Evolutionary conservation across 2,113 vertebrate genomes (phyloP).

Genomic region (Muntiacus reevesi): DNA sequence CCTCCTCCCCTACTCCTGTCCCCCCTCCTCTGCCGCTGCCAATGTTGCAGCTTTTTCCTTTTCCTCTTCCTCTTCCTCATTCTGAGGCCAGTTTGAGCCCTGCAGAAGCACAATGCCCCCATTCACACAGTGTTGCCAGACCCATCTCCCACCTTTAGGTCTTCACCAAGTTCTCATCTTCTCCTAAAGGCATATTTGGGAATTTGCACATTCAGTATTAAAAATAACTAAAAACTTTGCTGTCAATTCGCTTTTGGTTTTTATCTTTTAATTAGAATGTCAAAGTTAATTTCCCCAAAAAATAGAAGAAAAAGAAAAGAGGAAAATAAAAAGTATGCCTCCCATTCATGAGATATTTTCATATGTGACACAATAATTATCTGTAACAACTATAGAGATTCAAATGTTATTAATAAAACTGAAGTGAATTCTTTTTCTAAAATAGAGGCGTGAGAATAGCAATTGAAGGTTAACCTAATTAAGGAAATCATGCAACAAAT

Average conservation of each 20-base stretch:
- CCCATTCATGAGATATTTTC: not conserved
- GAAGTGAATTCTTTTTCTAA: not conserved
- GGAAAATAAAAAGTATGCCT: not conserved
- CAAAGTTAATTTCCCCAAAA: not conserved
- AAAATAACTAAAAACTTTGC: not conserved
- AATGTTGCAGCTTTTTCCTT: not conserved
- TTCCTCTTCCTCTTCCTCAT: not conserved
- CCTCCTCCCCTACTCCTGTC: not conserved
- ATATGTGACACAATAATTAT: not conserved
- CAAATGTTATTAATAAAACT: not conserved
- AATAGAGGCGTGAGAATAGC: not conserved
- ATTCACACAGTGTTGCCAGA: not conserved
- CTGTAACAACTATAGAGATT: not conserved
- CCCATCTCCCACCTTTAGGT: not conserved
- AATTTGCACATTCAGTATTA: not conserved
- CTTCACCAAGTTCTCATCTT: not conserved
- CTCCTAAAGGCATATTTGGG: not conserved
- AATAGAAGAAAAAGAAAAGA: not conserved
- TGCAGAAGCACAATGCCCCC: not conserved
- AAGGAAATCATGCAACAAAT: not conserved
- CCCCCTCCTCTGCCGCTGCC: not conserved
- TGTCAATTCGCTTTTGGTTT: not conserved
- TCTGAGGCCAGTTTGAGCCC: not conserved
- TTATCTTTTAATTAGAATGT: constrained; percentile 19
- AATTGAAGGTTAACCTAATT: not conserved